A percentile compares a stretch with the other conserved stretches of the same genome.
Evolutionary conservation across 2,888 invertebrate species (phyloP).

Genomic region (Rotaria sp.): DNA sequence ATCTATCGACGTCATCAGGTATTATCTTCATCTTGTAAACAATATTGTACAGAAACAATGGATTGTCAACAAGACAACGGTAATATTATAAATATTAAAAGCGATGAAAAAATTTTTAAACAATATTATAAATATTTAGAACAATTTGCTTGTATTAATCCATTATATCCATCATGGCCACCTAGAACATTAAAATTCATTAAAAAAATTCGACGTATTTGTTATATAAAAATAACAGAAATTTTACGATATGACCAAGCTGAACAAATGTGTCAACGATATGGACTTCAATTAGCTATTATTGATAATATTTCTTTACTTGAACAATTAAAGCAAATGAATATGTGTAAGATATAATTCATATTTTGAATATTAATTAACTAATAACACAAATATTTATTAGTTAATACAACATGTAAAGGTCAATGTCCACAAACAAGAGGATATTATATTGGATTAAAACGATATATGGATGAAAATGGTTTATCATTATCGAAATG

Average conservation of each 20-base stretch:
- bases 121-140: not conserved
- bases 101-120: not conserved
- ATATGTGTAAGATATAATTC: not conserved
- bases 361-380: not conserved
- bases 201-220: not conserved
- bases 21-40: not conserved
- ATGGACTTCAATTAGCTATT: not conserved
- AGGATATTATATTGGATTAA: conserved; percentile 11
- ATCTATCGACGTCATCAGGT: not conserved
- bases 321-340: not conserved
- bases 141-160: not conserved
- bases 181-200: not conserved
- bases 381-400: not conserved
- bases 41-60: not conserved
- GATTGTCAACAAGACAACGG: not conserved
- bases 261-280: not conserved
- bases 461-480: not conserved
- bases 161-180: not conserved
- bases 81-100: not conserved
- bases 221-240: conserved; percentile 1
- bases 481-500: not conserved
- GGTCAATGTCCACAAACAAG: not conserved
- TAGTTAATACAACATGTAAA: not conserved
- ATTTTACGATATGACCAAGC: not conserved
- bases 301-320: not conserved